Conservation (phyloP, 2,113 vertebrate genomes). For the Suncus etruscus region DNA sequence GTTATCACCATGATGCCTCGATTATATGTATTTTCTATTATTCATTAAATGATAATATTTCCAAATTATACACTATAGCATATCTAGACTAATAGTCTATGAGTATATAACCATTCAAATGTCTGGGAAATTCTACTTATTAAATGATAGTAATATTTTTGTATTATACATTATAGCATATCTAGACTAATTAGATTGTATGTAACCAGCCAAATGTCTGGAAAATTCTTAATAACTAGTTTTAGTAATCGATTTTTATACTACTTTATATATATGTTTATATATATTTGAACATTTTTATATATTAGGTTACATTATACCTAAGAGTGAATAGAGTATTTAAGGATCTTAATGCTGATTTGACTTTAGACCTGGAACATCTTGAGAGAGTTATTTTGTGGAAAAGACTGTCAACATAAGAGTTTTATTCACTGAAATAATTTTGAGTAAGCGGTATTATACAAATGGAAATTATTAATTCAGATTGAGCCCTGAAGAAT, state of each 20-base stretch:
- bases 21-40: background rate
- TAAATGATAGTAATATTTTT: too few species aligned
- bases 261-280: background rate
- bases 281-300: slow-evolving; percentile 7
- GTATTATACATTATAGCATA: background rate
- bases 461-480: slow-evolving; percentile 56
- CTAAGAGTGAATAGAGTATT: slow-evolving; percentile 37
- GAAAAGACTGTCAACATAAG: slow-evolving; percentile 56
- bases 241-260: background rate
- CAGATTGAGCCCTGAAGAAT: slow-evolving; percentile 21
- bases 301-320: background rate
- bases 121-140: slow-evolving; percentile 3
- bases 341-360: slow-evolving; percentile 23
- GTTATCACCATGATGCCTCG: background rate
- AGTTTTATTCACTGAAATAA: slow-evolving; percentile 55
- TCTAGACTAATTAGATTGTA: slow-evolving; percentile 27
- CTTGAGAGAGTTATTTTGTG: slow-evolving; percentile 57
- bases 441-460: slow-evolving; percentile 51
- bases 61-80: background rate
- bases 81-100: slow-evolving; percentile 36
- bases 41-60: too few species aligned
- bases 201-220: slow-evolving; percentile 6
- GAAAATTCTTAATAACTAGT: background rate
- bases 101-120: slow-evolving; percentile 2
- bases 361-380: slow-evolving; percentile 46